Conservation (phyloP, 2,797 vertebrate genomes). For the Enteromius mattozi region DNA sequence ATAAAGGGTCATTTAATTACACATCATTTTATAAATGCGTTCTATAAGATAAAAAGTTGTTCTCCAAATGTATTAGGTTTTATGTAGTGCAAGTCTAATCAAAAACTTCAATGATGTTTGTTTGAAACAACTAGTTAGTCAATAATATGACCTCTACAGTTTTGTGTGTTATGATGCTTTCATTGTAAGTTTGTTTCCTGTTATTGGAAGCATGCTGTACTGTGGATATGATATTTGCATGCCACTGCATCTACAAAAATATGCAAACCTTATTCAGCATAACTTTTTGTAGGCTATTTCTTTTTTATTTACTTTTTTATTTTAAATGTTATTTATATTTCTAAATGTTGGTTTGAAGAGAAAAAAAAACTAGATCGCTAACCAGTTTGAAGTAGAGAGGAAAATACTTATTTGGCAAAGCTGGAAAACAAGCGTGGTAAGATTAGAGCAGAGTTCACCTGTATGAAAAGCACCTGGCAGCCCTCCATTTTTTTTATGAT, state of each 20-base stretch:
- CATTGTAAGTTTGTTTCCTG: background rate
- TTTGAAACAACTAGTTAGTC: background rate
- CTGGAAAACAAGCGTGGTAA: constrained; percentile 25
- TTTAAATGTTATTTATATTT: background rate
- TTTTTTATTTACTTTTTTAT: background rate
- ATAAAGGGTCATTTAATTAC: background rate
- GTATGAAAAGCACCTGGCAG: constrained; percentile 36
- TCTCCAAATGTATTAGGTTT: background rate
- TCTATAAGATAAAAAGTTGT: background rate
- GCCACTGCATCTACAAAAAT: background rate
- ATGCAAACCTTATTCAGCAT: background rate
- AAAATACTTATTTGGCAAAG: background rate
- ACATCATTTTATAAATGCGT: background rate
- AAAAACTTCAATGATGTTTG: constrained; percentile 1
- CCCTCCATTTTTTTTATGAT: constrained; percentile 1
- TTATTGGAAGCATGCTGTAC: background rate
- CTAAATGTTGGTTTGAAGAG: background rate
- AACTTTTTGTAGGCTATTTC: background rate
- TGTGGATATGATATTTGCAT: constrained; percentile 17
- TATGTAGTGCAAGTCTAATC: background rate
- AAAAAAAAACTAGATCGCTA: background rate
- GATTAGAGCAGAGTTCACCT: background rate
- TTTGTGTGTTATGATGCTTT: constrained; percentile 7
- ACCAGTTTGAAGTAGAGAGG: background rate
- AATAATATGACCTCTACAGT: background rate